These are phyloP conservation scores for Dynastes hyllus DNA, from an alignment of 2,888 invertebrate species.

Conservation along the genomic window DNA sequence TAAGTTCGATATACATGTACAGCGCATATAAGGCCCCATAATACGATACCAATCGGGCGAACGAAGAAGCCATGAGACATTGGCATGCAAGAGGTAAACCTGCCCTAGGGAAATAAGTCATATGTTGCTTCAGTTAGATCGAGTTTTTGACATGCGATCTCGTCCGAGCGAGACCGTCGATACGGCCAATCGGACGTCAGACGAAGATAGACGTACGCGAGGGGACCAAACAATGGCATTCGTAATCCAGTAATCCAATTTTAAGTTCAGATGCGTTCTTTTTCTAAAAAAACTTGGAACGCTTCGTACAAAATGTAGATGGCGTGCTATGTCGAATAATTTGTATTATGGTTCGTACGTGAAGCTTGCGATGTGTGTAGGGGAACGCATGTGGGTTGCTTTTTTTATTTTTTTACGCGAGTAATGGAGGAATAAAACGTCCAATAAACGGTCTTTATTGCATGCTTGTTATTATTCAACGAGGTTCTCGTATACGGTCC, in stretches of 20 bases:
- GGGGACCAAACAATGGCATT: conserved; percentile 56
- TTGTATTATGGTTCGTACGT: no score
- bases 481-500: no score
- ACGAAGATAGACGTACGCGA: conserved; percentile 50
- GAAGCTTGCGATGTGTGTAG: conserved; percentile 1
- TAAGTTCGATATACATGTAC: conserved; percentile 16
- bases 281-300: conserved; percentile 17
- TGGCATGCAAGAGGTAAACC: conserved; percentile 59
- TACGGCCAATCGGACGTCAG: conserved; percentile 6
- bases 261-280: conserved; percentile 56
- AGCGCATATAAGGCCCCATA: conserved; percentile 21
- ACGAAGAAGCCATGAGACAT: conserved; percentile 53
- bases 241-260: conserved; percentile 59
- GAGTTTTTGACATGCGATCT: conserved; percentile 61
- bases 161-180: conserved; percentile 45
- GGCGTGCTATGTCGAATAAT: no score
- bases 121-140: conserved; percentile 59
- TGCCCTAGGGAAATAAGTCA: conserved; percentile 61
- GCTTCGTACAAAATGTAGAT: conserved; percentile 13
- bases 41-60: conserved; percentile 47
- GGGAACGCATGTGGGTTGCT: neutral
- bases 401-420: conserved; percentile 25
- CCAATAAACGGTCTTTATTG: conserved; percentile 27
- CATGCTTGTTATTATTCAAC: neutral
- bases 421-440: conserved; percentile 10